phyloP scores from a whole-genome alignment of 2,113 vertebrate genomes.

The Chaetura pelagica region DNA sequence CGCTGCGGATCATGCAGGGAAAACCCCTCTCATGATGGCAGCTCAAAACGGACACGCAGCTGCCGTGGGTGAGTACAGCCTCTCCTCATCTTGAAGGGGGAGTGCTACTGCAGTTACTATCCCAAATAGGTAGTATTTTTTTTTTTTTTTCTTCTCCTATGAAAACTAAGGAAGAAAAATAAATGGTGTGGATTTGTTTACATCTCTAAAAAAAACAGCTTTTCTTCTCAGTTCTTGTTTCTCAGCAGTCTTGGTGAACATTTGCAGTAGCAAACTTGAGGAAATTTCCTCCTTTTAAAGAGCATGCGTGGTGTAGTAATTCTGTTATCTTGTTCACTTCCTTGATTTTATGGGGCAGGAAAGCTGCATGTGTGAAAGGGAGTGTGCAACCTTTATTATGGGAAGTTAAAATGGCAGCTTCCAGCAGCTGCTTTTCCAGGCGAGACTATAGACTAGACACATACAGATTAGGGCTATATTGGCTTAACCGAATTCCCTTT shows the following conservation, averaged over 20 bases:
- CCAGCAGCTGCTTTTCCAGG: not conserved
- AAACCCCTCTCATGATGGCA: constrained; percentile 89
- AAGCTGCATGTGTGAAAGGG: not conserved
- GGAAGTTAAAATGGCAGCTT: not conserved
- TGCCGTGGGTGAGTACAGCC: constrained; percentile 81
- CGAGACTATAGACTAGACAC: not conserved
- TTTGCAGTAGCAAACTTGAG: not conserved
- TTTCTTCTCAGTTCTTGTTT: not conserved
- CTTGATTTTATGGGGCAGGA: not conserved
- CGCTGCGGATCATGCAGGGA: constrained; percentile 81
- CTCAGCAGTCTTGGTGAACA: not conserved
- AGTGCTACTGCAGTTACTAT: not conserved
- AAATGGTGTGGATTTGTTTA: not conserved
- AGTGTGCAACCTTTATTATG: not conserved
- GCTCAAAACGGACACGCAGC: constrained; percentile 83
- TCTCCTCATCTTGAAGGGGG: not conserved
- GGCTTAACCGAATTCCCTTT: not conserved
- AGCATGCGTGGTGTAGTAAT: not conserved
- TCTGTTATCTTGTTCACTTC: not conserved
- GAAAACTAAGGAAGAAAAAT: not conserved
- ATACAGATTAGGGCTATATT: not conserved
- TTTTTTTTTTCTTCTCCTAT: not conserved
- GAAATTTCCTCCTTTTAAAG: not conserved
- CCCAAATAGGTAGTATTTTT: rapidly evolving
- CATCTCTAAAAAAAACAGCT: not conserved